Evolutionary conservation across 2,888 invertebrate species (phyloP), one percentile per base, ranked within the genome.

Genomic region (Mimachlamys varia): DNA sequence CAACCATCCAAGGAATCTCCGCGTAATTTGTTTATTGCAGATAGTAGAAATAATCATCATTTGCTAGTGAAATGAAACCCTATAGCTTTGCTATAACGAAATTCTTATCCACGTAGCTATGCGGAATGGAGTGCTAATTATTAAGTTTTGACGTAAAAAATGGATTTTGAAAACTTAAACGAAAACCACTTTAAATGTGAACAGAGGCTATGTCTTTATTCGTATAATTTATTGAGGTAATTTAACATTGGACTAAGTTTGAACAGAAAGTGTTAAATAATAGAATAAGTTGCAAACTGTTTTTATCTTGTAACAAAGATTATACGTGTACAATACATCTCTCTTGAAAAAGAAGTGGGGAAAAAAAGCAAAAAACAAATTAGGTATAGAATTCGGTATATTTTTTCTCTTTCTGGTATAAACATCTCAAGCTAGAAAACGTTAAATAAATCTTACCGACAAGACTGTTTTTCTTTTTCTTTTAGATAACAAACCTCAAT

Each of bases 11-110:
- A 76, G 22, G 76, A 76, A 76, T 76, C 76, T 22, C 22, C 33
- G 76, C 76, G 76, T 76, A 76, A 76, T 76, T 76, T 76, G 76
- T 76, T 76, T 76, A 76, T 76, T 76, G 76, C 76, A 76, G 76
- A 76, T 76, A 76, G 33, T 7, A 76, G 76, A 76, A 76, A 76
- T 76, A 76, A 76, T 76, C 76, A 76, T 76, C 27, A 76, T 76
- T 76, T 22, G 76, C 76, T 22, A 12, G 76, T 76, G 76, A 76
- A 76, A 76, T 76, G 76, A 76, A 76, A 76, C 33, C 76, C 76
- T 76, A 76, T 76, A 76, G 76, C 76, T 76, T 76, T 76, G 76
- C 76, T 76, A 76, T 76, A 33, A 12, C 33, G 13, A 27, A 33
- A 76, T 76, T 76, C 76, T 76, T 76, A 76, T 76, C 76, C 76